Base-by-base conservation (phyloP, 1,140 invertebrate species). In the Bombus difficillimus region DNA sequence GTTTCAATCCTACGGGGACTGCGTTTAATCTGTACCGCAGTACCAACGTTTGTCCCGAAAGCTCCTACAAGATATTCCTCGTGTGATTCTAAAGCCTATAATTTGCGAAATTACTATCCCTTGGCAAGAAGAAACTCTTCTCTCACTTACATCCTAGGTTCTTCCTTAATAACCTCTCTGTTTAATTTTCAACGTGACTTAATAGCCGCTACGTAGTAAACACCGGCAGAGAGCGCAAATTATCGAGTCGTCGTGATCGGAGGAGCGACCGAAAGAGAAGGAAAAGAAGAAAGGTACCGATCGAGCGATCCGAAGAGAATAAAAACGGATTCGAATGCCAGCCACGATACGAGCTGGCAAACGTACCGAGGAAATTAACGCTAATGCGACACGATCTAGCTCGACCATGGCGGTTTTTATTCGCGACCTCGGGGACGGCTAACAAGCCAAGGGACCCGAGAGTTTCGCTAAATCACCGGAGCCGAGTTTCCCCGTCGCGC, bases 311-410 rank as follows among this genome's bases (percentile, higher is more conserved):
- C 43, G 41, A 15, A 28, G 13, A 13, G 37, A 62, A 34, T 43
- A 78, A 84, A 84, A 84, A 78, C 47, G 37, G 69, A 43, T 71
- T 18, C 34, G 43, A 75, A 32, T 32, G 37, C 1, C 39, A 34
- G 25, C 39, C 39, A 39, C 5, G 53, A 73, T 47, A 37, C 73
- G 59, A 32, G 81, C 34, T 47, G 13, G 53, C 32, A 34, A 43
- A 28, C 43, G 62, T 69, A 77, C 41, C 81, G 81, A 77, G 73
- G 81, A 83, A 83, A 83, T 83, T 68, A 83, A 53, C 81, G 73
- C 62, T 76, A 83, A 83, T 68, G 81, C 81, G 81, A 68, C 73
- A 68, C 73, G 73, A 73, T 76, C 43, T 83, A 83, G 73, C 81
- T 83, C 73, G 62, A 34, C 15, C 28, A 15, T 47, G 62, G 53